Evolutionary conservation across 2,797 vertebrate genomes (phyloP), one percentile per base, ranked within the genome.

Genomic region (Coregonus suidteri): DNA sequence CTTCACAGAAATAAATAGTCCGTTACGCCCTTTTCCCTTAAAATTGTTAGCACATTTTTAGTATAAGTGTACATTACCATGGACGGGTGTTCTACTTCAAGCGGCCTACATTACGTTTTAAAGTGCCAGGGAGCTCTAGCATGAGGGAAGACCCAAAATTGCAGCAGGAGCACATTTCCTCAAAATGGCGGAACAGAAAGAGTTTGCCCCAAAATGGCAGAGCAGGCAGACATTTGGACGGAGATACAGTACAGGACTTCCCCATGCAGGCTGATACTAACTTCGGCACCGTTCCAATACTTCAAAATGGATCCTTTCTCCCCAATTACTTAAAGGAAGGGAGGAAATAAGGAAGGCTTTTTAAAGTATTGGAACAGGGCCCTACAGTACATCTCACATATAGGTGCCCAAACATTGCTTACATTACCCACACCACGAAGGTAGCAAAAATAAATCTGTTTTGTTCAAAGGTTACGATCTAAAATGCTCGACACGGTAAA

Each of bases 41-140:
- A 75, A 53, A 83, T 62, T 66, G 37, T 79, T 30, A 76, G 74
- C 75, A 80, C 83, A 75, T 56, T 54, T 11, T 79, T 76, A 70
- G 75, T 78, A 73, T 73, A 11, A 6, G 69, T 83, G 78, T 73
- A 78, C 62, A 71, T 84, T 76, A 81, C 51, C n/a, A 72, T 1
- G 2, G 75, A 34, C 71, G 74, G 76, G 77, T 75, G 64, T 81
- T 67, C 75, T 74, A 79, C 74, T 65, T 77, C 37, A 62, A 73
- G 52, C 11, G 0, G 84, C 78, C 82, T 81, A 86, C 79, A 74
- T 80, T 78, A 75, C 78, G 47, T 51, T 90, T 88, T 93, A 94
- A 94, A 93, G 93, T 94, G 93, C 92, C 82, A 73, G 84, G 81
- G 82, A 92, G 84, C 82, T 88, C 85, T 90, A 88, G 88, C 86